These are phyloP conservation scores for Prolemur simus DNA, from an alignment of 2,113 vertebrate species.

Conservation along the genomic window DNA sequence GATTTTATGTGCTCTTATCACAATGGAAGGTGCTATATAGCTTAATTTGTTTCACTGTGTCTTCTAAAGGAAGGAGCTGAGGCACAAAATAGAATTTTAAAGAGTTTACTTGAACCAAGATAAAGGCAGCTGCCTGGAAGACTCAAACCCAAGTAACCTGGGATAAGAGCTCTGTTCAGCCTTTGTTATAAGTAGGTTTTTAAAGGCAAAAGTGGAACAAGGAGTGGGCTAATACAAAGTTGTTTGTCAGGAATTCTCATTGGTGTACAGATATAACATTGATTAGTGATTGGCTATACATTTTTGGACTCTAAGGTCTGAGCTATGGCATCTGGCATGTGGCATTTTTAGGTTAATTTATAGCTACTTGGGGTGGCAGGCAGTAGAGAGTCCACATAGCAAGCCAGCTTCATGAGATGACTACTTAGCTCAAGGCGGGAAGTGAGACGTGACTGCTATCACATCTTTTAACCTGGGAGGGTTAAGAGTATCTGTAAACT, in stretches of 20 bases:
- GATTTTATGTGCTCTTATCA: background rate
- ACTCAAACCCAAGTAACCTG: background rate
- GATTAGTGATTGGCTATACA: background rate
- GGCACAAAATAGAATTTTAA: background rate
- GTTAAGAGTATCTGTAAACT: background rate
- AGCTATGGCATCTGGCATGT: background rate
- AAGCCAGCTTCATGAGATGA: background rate
- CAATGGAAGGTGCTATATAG: background rate
- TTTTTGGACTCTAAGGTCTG: background rate
- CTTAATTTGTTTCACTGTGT: background rate
- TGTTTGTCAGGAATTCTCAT: background rate
- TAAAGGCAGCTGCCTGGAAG: background rate
- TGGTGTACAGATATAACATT: background rate
- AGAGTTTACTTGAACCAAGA: background rate
- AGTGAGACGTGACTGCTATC: background rate
- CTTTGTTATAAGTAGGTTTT: background rate
- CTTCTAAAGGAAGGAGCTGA: background rate
- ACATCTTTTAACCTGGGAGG: background rate
- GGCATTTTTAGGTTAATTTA: background rate
- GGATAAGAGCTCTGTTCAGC: background rate
- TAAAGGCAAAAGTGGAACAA: background rate
- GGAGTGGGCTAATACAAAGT: background rate
- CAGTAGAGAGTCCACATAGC: background rate
- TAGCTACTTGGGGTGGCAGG: background rate
- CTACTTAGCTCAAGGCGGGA: background rate